Percentiles rank a stretch among this genome's conserved stretches.
phyloP scores from a whole-genome alignment of 2,888 invertebrate genomes.

The Cosmia trapezina region DNA sequence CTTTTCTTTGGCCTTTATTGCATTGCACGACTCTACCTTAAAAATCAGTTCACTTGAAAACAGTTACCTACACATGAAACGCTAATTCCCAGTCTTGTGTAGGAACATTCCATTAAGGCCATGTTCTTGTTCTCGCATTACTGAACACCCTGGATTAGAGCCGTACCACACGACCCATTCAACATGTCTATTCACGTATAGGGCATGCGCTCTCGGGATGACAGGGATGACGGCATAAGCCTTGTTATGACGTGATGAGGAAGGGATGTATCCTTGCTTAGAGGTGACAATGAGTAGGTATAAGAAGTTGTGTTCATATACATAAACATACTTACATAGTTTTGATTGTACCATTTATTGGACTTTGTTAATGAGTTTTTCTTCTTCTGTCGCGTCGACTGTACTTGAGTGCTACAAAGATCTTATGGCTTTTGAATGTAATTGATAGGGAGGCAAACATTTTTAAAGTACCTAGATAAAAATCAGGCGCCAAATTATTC shows the following conservation, averaged over 20 bases:
- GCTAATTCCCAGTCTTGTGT: neutral
- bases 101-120: slow-evolving; percentile 9
- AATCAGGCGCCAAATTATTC: no score
- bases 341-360: neutral
- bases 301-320: neutral
- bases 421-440: no score
- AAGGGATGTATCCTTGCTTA: slow-evolving; percentile 8
- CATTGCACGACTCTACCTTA: neutral
- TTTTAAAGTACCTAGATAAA: no score
- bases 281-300: neutral
- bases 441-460: no score
- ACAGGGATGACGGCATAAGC: slow-evolving; percentile 28
- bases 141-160: slow-evolving; percentile 31
- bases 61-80: no score
- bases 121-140: no score
- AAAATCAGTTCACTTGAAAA: neutral
- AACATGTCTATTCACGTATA: slow-evolving; percentile 36
- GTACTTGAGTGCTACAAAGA: no score
- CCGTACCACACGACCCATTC: slow-evolving; percentile 19
- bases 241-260: slow-evolving; percentile 20
- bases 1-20: neutral
- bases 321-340: no score
- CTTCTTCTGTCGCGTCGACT: neutral
- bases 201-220: slow-evolving; percentile 18
- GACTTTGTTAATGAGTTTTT: neutral